These are phyloP conservation scores for Megathymus violae DNA, from an alignment of 1,140 invertebrate genomes.

Conservation along the genomic window DNA sequence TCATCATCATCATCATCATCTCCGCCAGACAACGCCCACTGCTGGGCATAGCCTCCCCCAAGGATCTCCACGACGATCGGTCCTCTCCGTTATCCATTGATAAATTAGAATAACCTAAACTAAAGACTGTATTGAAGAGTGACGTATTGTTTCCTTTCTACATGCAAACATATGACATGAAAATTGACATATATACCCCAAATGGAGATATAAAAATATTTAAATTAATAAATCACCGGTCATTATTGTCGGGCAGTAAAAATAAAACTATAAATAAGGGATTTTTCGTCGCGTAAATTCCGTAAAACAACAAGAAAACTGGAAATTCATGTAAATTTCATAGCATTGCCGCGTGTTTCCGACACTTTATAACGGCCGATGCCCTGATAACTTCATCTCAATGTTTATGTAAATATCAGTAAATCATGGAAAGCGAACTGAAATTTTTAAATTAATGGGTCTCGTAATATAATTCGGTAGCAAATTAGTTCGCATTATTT, in stretches of 20 bases:
- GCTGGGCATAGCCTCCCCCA: no score
- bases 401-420: slow-evolving; percentile 19
- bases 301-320: slow-evolving; percentile 68
- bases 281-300: slow-evolving; percentile 66
- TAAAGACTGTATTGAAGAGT: no score
- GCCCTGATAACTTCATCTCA: slow-evolving; percentile 31
- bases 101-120: no score
- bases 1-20: no score
- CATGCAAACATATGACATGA: no score
- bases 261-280: slow-evolving; percentile 55
- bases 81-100: no score
- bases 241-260: not conserved
- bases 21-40: no score
- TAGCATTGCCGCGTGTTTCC: slow-evolving; percentile 56
- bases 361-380: slow-evolving; percentile 48
- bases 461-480: slow-evolving; percentile 11
- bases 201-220: no score
- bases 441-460: slow-evolving; percentile 12
- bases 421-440: slow-evolving; percentile 14
- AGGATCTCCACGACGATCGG: no score
- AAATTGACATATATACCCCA: no score
- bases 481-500: slow-evolving; percentile 7
- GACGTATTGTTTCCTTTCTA: no score
- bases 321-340: slow-evolving; percentile 71
- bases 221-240: not conserved